Evolutionary conservation across 2,797 vertebrate genomes (phyloP), one percentile per base, ranked within the genome.

Genomic region (Chromobotia macracanthus): DNA sequence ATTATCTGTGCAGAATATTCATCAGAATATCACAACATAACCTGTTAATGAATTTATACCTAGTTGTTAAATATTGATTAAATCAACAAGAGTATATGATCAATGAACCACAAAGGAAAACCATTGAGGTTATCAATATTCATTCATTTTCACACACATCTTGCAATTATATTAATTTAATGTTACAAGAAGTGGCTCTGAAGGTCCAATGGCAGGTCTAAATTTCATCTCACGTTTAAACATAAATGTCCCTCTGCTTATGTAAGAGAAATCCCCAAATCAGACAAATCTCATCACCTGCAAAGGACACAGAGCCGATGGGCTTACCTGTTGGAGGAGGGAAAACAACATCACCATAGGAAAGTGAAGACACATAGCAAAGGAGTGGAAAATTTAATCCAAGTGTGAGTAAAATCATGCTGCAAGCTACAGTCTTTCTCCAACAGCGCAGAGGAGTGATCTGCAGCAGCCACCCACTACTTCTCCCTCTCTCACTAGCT

Each of bases 321-420:
- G 1, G 64, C 91, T 92, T 95, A 99, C 97, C 97, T 95, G 94
- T 93, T 85, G 95, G 93, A 86, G 96, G 90, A 77, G 31, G 31
- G 31, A 95, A 89, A 85, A 92, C 88, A 87, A 87, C 93, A 91
- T 93, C 96, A 92, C 92, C 83, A 87, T 91, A 89, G n/a, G 95
- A 93, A 77, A 96, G 95, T 84, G 95, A 94, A 56, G 94, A 85
- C 86, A 94, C 90, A 91, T 92, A 94, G 86, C 89, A 94, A 87
- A 95, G 89, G 82, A 98, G 93, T 84, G 95, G 95, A 82, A 97
- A 91, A 89, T 94, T 96, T 82, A 97, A 91, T 95, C 96, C 96
- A 88, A 92, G 75, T 86, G 91, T 90, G 86, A 94, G 85, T 28
- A 88, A 91, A 88, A 92, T 87, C 96, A 98, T 97, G 92, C 92